phyloP scores from a whole-genome alignment of 2,888 invertebrate species.

The Cantharis nigra region DNA sequence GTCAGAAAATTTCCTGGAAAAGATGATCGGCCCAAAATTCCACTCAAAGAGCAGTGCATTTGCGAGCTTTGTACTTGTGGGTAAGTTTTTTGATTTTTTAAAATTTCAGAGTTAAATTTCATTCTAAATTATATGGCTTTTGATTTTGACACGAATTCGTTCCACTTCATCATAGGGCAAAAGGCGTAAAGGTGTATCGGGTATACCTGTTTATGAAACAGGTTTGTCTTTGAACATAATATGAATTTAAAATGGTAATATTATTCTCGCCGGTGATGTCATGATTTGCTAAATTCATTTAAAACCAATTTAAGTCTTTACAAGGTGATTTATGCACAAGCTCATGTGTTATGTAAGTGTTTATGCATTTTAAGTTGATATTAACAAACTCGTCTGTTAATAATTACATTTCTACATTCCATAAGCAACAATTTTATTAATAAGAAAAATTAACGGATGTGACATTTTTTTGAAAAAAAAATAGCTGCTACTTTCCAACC shows the following conservation, averaged over 20 bases:
- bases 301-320: constrained; percentile 19
- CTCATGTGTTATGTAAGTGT: background rate
- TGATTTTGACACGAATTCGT: background rate
- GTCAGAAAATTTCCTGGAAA: constrained; percentile 30
- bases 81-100: constrained; percentile 61
- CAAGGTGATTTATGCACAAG: constrained; percentile 17
- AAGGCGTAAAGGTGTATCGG: constrained; percentile 16
- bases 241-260: constrained; percentile 13
- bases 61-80: constrained; percentile 91
- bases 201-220: constrained; percentile 14
- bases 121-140: background rate
- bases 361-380: background rate
- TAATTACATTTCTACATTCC: background rate
- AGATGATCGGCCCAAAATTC: constrained; percentile 38
- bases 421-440: background rate
- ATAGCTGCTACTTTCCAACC: background rate
- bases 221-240: constrained; percentile 17
- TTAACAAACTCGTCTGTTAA: background rate
- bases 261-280: constrained; percentile 30
- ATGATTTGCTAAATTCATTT: constrained; percentile 28
- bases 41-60: constrained; percentile 79
- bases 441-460: background rate
- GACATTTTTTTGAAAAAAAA: background rate
- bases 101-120: background rate
- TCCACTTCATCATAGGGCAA: background rate